Conservation (phyloP, 2,113 vertebrate genomes). For the Xyrauchen texanus region DNA sequence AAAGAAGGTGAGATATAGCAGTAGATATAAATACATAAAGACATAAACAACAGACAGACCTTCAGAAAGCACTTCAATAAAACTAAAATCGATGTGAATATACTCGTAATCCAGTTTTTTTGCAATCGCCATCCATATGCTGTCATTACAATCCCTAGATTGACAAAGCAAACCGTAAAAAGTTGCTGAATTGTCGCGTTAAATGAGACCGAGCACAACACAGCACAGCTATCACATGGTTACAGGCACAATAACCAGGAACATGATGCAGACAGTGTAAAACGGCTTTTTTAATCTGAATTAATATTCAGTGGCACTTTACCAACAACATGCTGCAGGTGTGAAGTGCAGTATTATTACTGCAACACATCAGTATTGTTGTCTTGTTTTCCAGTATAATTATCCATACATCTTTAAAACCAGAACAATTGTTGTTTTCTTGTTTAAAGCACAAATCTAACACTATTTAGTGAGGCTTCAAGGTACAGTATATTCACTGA, state of each 20-base stretch:
- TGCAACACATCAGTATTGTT: no score
- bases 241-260: constrained; percentile 74
- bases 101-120: constrained; percentile 1
- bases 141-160: constrained; percentile 55
- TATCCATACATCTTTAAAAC: no score
- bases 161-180: constrained; percentile 57
- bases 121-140: constrained; percentile 40
- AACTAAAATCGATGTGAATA: neutral
- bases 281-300: constrained; percentile 52
- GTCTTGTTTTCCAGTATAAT: no score
- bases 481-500: no score
- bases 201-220: constrained; percentile 67
- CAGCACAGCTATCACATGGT: constrained; percentile 72
- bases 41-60: neutral
- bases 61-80: no score
- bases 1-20: neutral
- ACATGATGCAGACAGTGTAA: constrained; percentile 59
- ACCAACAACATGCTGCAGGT: no score
- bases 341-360: no score
- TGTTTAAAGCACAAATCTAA: no score
- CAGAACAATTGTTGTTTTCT: no score
- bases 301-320: neutral
- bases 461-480: no score
- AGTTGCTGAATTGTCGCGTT: constrained; percentile 77
- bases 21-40: neutral